Conservation (phyloP, 2,888 invertebrate genomes). For the Cephonodes hylas region DNA sequence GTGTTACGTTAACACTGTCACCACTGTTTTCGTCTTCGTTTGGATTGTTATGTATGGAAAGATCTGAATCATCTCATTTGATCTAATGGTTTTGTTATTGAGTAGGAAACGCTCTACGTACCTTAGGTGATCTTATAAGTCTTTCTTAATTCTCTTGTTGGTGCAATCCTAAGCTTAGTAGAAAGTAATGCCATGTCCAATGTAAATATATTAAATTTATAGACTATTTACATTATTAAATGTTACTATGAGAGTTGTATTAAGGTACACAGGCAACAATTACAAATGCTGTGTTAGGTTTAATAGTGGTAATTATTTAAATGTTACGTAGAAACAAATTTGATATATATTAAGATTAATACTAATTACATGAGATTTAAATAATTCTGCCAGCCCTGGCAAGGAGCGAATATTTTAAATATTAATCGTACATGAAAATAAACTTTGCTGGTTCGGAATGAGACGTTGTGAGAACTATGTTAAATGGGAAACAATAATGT, state of each 20-base stretch:
- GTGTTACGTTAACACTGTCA: not conserved
- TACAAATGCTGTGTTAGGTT: too few relatives aligned
- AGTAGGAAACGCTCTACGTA: not conserved
- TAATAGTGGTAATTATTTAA: not conserved
- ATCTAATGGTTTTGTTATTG: not conserved
- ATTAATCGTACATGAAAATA: slow-evolving; percentile 5
- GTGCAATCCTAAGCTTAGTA: too few relatives aligned
- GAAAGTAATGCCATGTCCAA: too few relatives aligned
- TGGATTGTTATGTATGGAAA: not conserved
- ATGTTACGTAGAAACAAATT: not conserved
- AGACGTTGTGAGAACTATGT: not conserved
- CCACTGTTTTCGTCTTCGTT: not conserved
- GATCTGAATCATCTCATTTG: not conserved
- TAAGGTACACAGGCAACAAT: too few relatives aligned
- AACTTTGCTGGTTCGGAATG: not conserved
- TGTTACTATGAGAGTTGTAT: too few relatives aligned
- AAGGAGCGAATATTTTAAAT: not conserved
- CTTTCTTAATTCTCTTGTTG: too few relatives aligned
- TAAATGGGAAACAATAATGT: not conserved
- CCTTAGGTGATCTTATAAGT: too few relatives aligned
- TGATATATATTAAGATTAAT: not conserved
- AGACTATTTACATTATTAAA: too few relatives aligned
- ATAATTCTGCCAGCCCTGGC: not conserved
- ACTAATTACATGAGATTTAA: not conserved
- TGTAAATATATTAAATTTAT: too few relatives aligned